These are phyloP conservation scores for Paramuricea clavata DNA, from an alignment of 92 coral and sea anemone species.

Conservation along the genomic window DNA sequence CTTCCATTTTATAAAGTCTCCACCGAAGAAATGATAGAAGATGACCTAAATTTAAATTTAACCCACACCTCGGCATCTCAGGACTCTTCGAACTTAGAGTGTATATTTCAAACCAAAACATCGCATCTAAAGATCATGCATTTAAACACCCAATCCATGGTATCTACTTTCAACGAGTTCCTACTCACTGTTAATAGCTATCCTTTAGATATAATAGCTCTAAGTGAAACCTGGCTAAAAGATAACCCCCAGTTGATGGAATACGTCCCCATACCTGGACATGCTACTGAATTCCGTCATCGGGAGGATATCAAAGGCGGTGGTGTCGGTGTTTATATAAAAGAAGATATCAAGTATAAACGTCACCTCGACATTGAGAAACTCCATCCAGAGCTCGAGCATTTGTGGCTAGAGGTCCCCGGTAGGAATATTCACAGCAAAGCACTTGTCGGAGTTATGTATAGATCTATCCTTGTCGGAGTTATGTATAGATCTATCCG, in stretches of 20 bases:
- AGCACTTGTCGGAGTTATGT: slow-evolving; percentile 49
- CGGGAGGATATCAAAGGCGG: slow-evolving; percentile 26
- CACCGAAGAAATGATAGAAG: too few species aligned
- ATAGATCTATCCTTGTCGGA: slow-evolving; percentile 41
- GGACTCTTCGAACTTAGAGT: too few species aligned
- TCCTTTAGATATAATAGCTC: slow-evolving; percentile 42
- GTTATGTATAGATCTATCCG: slow-evolving; percentile 45
- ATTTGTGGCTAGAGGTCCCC: slow-evolving; percentile 51
- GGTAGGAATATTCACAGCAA: slow-evolving; percentile 49
- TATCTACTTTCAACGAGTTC: slow-evolving; percentile 51
- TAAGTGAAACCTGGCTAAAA: slow-evolving; percentile 47
- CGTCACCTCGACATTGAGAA: slow-evolving; percentile 39
- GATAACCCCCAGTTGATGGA: slow-evolving; percentile 34
- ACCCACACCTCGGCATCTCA: too few species aligned
- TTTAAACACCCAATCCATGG: slow-evolving; percentile 43
- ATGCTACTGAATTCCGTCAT: neutral
- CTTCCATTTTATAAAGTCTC: too few species aligned
- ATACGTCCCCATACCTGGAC: slow-evolving; percentile 45
- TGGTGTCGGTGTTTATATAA: slow-evolving; percentile 41
- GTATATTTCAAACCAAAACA: too few species aligned
- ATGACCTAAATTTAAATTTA: too few species aligned
- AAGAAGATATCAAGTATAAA: slow-evolving; percentile 28
- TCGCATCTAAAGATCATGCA: slow-evolving; percentile 54
- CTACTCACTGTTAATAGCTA: slow-evolving; percentile 19
- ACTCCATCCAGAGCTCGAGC: slow-evolving; percentile 38